Base-by-base conservation (phyloP, 2,797 vertebrate genomes). In the Rhabdomys pumilio region DNA sequence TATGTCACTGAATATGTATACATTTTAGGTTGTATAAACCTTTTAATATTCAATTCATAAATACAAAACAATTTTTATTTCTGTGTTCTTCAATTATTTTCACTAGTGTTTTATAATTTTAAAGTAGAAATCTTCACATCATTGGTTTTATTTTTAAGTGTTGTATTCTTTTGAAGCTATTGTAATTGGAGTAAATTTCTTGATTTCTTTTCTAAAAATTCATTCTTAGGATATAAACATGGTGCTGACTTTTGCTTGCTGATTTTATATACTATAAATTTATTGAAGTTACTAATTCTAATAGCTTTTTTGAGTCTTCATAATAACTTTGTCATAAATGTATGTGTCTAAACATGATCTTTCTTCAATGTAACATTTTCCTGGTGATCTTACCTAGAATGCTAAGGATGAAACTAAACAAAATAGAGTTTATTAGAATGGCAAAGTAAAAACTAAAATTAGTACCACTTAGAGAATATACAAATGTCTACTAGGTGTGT, bases 341-440 rank as follows among this genome's bases (percentile, higher is more conserved):
- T 34, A 80, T 80, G 77, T 5, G 13, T 8, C 2, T 55, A 80
- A 34, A 19, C 19, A 81, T n/a, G n/a, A 55, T 57, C 83, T 94
- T 94, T 44, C 34, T 69, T 93, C 20, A 91, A 91, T 85, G 93
- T 79, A 82, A 26, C 26, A 93, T 77, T 85, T 85, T 59, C 47
- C 47, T 73, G 67, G 44, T 53, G 47, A 89, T 82, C 81, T 59
- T 80, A 72, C 31, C 17, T 22, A 93, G 14, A 24, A 79, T 82
- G 6, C 24, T 82, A 85, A 82, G 59, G 81, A 0, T 94, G 80
- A 59, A 88, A 90, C 73, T 75, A 89, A 73, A 69, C 15, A 67
- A 4, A 81, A 73, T 67, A 89, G 53, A 82, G 81, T 55, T 67
- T 73, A 95, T 86, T 90, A 79, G 24, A 92, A 73, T 79, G 77